Base-by-base conservation (phyloP, 2,888 invertebrate genomes). In the Cylloceria caligata region DNA sequence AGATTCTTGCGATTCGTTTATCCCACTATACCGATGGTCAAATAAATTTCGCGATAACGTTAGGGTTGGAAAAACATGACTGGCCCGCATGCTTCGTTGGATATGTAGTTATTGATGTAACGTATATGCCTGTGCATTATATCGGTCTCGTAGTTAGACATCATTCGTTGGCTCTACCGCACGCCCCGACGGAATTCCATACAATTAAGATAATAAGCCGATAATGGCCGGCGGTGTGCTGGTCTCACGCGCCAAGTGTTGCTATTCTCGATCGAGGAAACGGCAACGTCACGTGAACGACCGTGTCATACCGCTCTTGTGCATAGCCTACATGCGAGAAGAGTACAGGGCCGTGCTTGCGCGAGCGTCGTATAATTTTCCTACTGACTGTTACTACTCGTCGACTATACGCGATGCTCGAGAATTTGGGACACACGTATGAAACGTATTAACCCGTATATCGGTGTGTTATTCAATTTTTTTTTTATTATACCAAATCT, bases 201-300 rank as follows among this genome's bases (percentile, higher is more conserved):
- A 83, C 83, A 82, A 85, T 85, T 84, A 84, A 85, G 84, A 85
- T 85, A 85, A 84, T 85, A 85, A 81, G 75, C 80, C 83, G 85
- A 85, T 85, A 85, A 85, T 85, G 73, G 81, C 73, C 64, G 79
- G 76, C 77, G 62, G 81, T 69, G 65, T 68, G 74, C 69, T 49
- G 74, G 69, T 79, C 74, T 81, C 81, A 78, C 81, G 78, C 80
- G 81, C 81, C 76, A 71, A 81, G 78, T 82, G 55, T 79, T 69
- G 80, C 79, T 76, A 84, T 85, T 84, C 76, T 74, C 79, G 85
- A 82, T 80, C 80, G 82, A 79, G 85, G 76, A 84, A 84, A 84
- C 72, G 67, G 72, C 77, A 24, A 30, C 74, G 84, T 83, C 78
- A 84, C 81, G 83, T 81, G 83, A 84, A 74, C 69, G 57, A 62